Conservation (phyloP, 2,888 invertebrate species). For the Caenorhabditis imperialis region DNA sequence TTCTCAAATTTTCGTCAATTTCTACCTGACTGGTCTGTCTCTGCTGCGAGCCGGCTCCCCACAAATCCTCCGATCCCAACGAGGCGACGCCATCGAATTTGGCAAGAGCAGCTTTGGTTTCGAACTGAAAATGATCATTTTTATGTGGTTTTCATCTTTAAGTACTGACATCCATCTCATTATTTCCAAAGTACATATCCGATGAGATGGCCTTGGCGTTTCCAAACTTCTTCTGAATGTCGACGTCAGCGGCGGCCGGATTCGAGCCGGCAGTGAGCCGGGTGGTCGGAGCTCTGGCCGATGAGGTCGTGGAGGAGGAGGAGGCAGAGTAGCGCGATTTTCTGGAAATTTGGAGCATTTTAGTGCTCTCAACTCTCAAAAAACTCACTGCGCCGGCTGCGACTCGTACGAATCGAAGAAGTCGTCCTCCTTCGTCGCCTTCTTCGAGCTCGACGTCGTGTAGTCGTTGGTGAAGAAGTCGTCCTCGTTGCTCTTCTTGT, state of each 20-base stretch:
- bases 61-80: constrained; percentile 96
- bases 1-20: too few relatives aligned
- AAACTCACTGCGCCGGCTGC: constrained; percentile 54
- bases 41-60: constrained; percentile 82
- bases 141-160: background rate
- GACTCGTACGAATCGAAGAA: constrained; percentile 75
- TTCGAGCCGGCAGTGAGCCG: constrained; percentile 42
- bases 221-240: constrained; percentile 95
- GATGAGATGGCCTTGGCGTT: constrained; percentile 97
- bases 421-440: constrained; percentile 64
- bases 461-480: constrained; percentile 62
- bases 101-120: constrained; percentile 81
- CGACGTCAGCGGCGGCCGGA: constrained; percentile 81
- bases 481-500: constrained; percentile 47
- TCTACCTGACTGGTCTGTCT: constrained; percentile 56
- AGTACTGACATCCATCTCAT: constrained; percentile 69
- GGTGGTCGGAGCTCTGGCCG: constrained; percentile 24
- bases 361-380: background rate
- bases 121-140: constrained; percentile 76
- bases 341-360: constrained; percentile 20
- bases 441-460: constrained; percentile 30
- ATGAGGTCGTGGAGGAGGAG: constrained; percentile 28
- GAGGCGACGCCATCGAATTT: constrained; percentile 94
- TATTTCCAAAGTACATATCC: constrained; percentile 92
- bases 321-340: constrained; percentile 59